Percentiles rank a stretch among this genome's conserved stretches.
phyloP scores from a whole-genome alignment of 53 echinoderm and acorn worm genomes.

The Astropecten irregularis region DNA sequence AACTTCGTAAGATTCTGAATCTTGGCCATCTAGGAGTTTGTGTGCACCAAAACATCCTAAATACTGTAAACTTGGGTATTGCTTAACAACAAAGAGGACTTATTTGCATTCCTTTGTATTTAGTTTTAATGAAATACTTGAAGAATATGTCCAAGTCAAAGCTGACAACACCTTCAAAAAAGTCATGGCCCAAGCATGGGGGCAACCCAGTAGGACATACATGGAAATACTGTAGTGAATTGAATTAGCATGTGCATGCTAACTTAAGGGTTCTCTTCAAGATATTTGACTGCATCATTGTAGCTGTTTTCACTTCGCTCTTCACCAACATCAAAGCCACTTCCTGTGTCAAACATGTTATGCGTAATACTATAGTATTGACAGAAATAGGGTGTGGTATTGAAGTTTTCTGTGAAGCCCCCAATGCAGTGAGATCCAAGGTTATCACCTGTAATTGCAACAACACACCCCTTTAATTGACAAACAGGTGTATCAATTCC shows the following conservation, averaged over 20 bases:
- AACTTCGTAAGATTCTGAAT: neutral
- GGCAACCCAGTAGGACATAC: conserved; percentile 50
- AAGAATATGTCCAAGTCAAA: conserved; percentile 53
- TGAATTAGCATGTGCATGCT: conserved; percentile 18
- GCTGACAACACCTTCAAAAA: conserved; percentile 60
- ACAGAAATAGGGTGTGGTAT: conserved; percentile 45
- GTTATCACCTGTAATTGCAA: conserved; percentile 63
- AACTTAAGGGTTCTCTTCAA: neutral
- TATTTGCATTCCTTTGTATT: neutral
- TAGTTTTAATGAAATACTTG: conserved; percentile 13
- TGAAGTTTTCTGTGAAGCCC: conserved; percentile 66
- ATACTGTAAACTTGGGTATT: conserved; percentile 29
- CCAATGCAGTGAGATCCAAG: conserved; percentile 69
- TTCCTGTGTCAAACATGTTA: conserved; percentile 14
- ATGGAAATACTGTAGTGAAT: conserved; percentile 39
- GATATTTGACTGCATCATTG: no score
- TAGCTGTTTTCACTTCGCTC: no score
- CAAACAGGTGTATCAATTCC: neutral
- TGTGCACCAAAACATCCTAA: conserved; percentile 24
- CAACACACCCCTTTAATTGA: conserved; percentile 45
- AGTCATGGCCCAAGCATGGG: conserved; percentile 60
- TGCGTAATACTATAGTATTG: conserved; percentile 55
- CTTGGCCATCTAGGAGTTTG: neutral
- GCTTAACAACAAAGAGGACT: conserved; percentile 35
- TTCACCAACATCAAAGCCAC: neutral